phyloP scores from a whole-genome alignment of 2,888 invertebrate genomes.

The Ichneumon xanthorius region DNA sequence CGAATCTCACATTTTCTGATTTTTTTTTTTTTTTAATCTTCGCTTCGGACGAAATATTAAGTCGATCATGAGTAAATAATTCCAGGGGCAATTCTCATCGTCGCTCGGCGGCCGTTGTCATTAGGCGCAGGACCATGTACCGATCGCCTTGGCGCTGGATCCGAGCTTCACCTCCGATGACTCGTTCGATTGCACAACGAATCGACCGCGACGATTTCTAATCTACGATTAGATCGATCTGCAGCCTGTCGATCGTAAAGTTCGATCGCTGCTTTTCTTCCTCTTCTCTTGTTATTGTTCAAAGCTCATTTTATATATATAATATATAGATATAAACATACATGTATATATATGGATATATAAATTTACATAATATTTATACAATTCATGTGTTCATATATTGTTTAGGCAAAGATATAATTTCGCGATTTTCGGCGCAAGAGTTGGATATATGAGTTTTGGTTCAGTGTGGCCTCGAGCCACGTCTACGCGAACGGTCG shows the following conservation, averaged over 20 bases:
- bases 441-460: slow-evolving; percentile 18
- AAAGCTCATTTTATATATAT: background rate
- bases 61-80: background rate
- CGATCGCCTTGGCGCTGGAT: background rate
- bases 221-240: slow-evolving; percentile 10
- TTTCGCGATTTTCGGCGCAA: background rate
- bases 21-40: background rate
- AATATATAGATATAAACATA: background rate
- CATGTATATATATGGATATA: slow-evolving; percentile 28
- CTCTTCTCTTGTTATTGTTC: slow-evolving; percentile 22
- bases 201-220: slow-evolving; percentile 15
- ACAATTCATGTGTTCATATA: slow-evolving; percentile 9
- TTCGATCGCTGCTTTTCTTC: slow-evolving; percentile 36
- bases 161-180: background rate
- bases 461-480: background rate
- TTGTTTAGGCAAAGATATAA: slow-evolving; percentile 23
- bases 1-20: slow-evolving; percentile 11
- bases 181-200: background rate
- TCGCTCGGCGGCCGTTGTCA: background rate
- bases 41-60: background rate
- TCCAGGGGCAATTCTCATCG: background rate
- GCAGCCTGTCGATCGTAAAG: slow-evolving; percentile 21
- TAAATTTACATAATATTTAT: slow-evolving; percentile 7
- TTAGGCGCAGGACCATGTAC: background rate
- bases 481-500: slow-evolving; percentile 21